Conservation (phyloP, 2,113 vertebrate species). For the Triplophysa tibetana region DNA sequence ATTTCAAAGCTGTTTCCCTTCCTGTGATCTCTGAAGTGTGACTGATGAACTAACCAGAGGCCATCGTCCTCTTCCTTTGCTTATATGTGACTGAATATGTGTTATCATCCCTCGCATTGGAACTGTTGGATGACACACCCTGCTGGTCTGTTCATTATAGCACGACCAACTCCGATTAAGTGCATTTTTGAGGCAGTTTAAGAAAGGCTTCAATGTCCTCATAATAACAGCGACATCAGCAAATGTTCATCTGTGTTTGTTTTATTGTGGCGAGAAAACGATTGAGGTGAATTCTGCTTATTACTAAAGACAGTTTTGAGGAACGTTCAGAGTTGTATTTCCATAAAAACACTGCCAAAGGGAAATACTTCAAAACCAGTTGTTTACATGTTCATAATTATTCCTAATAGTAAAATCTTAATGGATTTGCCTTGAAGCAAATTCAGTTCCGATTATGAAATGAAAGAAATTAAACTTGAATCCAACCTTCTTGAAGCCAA, state of each 20-base stretch:
- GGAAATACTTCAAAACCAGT: background rate
- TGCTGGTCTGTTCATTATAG: conserved; percentile 11
- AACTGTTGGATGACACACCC: conserved; percentile 14
- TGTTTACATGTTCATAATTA: background rate
- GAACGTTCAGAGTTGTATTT: background rate
- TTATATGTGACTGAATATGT: background rate
- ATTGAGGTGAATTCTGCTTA: background rate
- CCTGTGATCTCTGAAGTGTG: background rate
- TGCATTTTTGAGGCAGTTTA: conserved; percentile 14
- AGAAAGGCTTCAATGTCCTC: background rate
- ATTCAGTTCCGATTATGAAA: background rate
- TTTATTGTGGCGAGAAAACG: background rate
- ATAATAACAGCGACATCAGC: conserved; percentile 21
- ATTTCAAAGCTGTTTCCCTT: background rate
- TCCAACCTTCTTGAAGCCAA: background rate
- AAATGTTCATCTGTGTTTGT: conserved; percentile 7
- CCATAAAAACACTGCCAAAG: background rate
- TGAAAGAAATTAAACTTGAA: background rate
- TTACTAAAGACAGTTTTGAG: background rate
- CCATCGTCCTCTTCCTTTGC: background rate
- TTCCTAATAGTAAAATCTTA: background rate
- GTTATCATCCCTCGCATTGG: background rate
- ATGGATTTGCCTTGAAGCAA: background rate
- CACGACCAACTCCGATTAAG: background rate
- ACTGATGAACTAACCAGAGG: conserved; percentile 29